Percentiles rank a stretch among this genome's conserved stretches.
phyloP scores from a whole-genome alignment of 2,888 invertebrate species.

The Octonoba sinensis region DNA sequence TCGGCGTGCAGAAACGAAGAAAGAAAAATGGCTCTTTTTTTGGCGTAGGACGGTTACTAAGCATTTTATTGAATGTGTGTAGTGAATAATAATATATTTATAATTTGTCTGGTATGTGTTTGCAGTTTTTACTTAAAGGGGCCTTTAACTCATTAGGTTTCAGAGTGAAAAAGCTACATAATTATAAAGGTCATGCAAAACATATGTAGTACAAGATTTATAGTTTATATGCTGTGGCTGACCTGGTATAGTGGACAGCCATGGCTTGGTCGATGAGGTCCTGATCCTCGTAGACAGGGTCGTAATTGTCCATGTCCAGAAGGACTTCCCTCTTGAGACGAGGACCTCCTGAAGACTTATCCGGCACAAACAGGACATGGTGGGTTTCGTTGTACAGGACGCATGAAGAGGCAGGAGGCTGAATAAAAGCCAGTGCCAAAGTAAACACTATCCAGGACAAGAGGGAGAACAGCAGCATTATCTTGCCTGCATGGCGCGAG shows the following conservation, averaged over 20 bases:
- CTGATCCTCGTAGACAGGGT: constrained; percentile 65
- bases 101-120: too few species aligned
- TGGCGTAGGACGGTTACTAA: too few species aligned
- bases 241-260: constrained; percentile 18
- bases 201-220: too few species aligned
- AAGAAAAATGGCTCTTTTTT: too few species aligned
- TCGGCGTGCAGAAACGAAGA: too few species aligned
- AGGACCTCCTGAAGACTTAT: constrained; percentile 19
- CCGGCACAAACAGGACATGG: constrained; percentile 70
- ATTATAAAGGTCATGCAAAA: too few species aligned
- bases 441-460: constrained; percentile 98
- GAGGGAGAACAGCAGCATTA: constrained; percentile 88
- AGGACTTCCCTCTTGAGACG: constrained; percentile 28
- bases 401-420: constrained; percentile 93
- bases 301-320: constrained; percentile 67
- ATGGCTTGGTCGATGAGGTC: constrained; percentile 30
- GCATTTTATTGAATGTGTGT: too few species aligned
- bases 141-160: too few species aligned
- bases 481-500: constrained; percentile 69
- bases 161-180: too few species aligned
- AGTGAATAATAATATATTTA: too few species aligned
- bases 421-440: constrained; percentile 93
- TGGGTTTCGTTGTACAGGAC: constrained; percentile 78
- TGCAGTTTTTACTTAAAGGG: too few species aligned
- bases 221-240: too few species aligned